phyloP scores from a whole-genome alignment of 2,797 vertebrate genomes.

The Protonibea diacanthus region DNA sequence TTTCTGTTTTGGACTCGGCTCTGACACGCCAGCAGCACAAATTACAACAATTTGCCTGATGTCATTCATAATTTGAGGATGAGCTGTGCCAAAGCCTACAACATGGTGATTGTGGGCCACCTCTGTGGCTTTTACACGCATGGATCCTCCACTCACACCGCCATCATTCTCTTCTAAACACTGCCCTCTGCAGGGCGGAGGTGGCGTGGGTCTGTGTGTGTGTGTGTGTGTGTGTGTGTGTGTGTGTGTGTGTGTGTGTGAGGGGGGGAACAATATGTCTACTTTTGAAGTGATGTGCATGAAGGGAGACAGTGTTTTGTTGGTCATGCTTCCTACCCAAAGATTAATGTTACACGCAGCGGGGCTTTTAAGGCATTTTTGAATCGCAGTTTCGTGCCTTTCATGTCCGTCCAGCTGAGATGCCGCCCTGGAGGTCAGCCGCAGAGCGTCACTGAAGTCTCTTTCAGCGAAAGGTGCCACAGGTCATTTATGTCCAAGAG shows the following conservation, averaged over 20 bases:
- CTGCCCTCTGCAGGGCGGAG: conserved; percentile 76
- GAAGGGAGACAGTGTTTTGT: conserved; percentile 55
- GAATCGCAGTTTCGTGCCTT: conserved; percentile 55
- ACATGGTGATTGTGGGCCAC: conserved; percentile 30
- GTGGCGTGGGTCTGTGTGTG: background rate
- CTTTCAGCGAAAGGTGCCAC: conserved; percentile 68
- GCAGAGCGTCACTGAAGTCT: conserved; percentile 52
- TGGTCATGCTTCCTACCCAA: conserved; percentile 51
- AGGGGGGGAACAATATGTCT: conserved; percentile 34
- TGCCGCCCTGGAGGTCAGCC: conserved; percentile 64
- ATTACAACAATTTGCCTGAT: conserved; percentile 48
- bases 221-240: too few species aligned
- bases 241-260: too few species aligned
- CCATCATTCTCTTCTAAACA: conserved; percentile 63
- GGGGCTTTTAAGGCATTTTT: conserved; percentile 46
- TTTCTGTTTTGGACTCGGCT: conserved; percentile 16
- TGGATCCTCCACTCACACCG: conserved; percentile 12
- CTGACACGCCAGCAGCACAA: conserved; percentile 5
- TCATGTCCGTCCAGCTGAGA: conserved; percentile 59
- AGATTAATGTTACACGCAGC: conserved; percentile 52
- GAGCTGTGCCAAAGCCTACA: conserved; percentile 28
- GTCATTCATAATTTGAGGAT: conserved; percentile 56
- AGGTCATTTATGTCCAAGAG: conserved; percentile 61
- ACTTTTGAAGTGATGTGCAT: conserved; percentile 44
- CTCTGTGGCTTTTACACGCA: conserved; percentile 45